phyloP scores from a whole-genome alignment of 2,797 vertebrate genomes.

The Champsocephalus gunnari region DNA sequence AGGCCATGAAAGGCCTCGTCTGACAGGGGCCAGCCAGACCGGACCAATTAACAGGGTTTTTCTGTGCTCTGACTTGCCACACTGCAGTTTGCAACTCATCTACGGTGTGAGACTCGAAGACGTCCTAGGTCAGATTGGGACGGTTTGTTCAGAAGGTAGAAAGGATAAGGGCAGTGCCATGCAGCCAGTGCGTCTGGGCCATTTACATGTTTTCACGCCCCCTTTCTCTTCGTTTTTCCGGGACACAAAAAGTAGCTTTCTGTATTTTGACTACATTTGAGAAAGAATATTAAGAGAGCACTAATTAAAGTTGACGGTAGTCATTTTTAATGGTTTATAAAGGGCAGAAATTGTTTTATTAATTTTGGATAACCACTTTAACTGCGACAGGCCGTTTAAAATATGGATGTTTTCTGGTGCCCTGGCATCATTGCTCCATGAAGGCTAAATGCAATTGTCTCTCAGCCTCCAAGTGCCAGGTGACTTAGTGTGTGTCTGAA shows the following conservation, averaged over 20 bases:
- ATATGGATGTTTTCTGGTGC: constrained; percentile 42
- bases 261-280: constrained; percentile 22
- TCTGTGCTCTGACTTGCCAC: constrained; percentile 71
- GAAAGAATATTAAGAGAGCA: constrained; percentile 20
- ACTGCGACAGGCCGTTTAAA: constrained; percentile 29
- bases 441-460: constrained; percentile 69
- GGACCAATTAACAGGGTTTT: constrained; percentile 83
- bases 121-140: constrained; percentile 64
- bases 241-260: neutral
- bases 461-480: constrained; percentile 45
- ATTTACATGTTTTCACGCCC: constrained; percentile 45
- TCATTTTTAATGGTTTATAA: constrained; percentile 1
- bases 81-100: constrained; percentile 74
- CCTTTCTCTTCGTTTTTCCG: neutral
- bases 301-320: constrained; percentile 40
- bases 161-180: constrained; percentile 40
- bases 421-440: constrained; percentile 54
- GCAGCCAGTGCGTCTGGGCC: constrained; percentile 2
- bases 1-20: constrained; percentile 83
- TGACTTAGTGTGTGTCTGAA: constrained; percentile 71
- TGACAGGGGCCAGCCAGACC: constrained; percentile 82
- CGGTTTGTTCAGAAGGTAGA: constrained; percentile 55
- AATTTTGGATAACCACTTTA: constrained; percentile 22
- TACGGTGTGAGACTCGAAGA: constrained; percentile 56
- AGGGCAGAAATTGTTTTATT: constrained; percentile 15